These are phyloP conservation scores for Ectemnius lituratus DNA, from an alignment of 2,888 invertebrate genomes.

Conservation along the genomic window DNA sequence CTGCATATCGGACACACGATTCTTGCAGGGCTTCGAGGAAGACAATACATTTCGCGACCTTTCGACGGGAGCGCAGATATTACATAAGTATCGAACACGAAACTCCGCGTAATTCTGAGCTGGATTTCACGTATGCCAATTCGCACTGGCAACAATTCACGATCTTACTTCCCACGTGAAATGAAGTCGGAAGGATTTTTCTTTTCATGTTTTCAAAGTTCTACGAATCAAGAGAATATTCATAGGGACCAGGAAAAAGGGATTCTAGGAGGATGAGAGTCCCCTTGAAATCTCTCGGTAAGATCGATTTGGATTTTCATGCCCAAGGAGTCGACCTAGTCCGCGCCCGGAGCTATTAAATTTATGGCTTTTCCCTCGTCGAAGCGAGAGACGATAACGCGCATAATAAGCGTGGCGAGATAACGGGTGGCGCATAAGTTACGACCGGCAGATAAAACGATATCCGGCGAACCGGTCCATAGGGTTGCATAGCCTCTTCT, in stretches of 20 bases:
- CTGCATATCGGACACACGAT: no score
- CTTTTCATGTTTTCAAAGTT: no score
- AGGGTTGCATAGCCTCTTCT: no score
- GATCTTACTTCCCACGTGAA: no score
- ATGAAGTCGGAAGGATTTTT: no score
- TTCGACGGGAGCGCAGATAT: no score
- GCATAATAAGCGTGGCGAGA: conserved; percentile 65
- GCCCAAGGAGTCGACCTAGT: conserved; percentile 34
- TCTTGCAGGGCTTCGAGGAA: no score
- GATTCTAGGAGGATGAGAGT: background rate
- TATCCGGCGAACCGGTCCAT: conserved; percentile 10
- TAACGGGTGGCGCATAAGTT: conserved; percentile 66
- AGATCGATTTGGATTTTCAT: conserved; percentile 55
- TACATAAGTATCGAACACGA: no score
- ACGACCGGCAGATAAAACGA: conserved; percentile 60
- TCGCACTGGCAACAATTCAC: no score
- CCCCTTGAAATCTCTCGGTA: conserved; percentile 34
- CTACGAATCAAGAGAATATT: background rate
- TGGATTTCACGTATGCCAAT: no score
- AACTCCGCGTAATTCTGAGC: no score
- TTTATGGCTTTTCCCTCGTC: conserved; percentile 65
- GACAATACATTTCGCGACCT: no score
- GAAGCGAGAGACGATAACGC: conserved; percentile 64
- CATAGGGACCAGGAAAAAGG: background rate
- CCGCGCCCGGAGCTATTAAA: conserved; percentile 58